Conservation (phyloP, 2,888 invertebrate genomes). For the Brassicogethes aeneus region DNA sequence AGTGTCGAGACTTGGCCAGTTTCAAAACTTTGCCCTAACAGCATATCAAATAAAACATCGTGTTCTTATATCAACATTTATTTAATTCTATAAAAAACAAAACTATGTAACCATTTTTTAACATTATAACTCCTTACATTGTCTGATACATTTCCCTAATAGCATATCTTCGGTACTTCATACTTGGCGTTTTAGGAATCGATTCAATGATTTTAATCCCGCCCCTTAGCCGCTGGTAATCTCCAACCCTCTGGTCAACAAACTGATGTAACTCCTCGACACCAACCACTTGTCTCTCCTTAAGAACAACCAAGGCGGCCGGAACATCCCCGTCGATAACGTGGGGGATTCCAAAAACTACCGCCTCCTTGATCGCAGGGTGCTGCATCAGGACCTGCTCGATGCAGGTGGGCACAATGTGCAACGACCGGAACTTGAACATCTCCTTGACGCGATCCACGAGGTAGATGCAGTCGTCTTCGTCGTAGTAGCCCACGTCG, state of each 20-base stretch:
- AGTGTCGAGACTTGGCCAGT: too few relatives aligned
- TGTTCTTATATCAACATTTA: too few relatives aligned
- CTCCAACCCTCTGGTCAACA: slow-evolving; percentile 10
- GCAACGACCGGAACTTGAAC: slow-evolving; percentile 43
- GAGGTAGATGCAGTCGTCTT: slow-evolving; percentile 39
- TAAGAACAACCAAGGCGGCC: slow-evolving; percentile 14
- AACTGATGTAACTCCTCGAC: slow-evolving; percentile 11
- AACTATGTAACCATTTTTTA: too few relatives aligned
- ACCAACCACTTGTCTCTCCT: slow-evolving; percentile 5
- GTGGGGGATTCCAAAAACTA: slow-evolving; percentile 25
- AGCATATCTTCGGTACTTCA: too few relatives aligned
- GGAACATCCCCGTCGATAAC: slow-evolving; percentile 24
- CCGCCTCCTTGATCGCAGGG: slow-evolving; percentile 25
- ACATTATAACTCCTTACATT: too few relatives aligned
- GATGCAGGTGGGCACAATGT: slow-evolving; percentile 34
- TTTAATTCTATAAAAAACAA: too few relatives aligned
- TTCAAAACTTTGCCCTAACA: too few relatives aligned
- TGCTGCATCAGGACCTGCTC: slow-evolving; percentile 24
- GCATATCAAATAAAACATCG: too few relatives aligned
- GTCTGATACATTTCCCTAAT: too few relatives aligned
- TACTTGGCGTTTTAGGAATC: slow-evolving; percentile 10
- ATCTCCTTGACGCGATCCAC: too few relatives aligned
- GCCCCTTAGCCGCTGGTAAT: slow-evolving; percentile 11
- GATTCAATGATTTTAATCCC: slow-evolving; percentile 13
- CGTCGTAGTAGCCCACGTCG: slow-evolving; percentile 44